A percentile compares a stretch with the other conserved stretches of the same genome.
These are phyloP conservation scores for Chironomus striatipennis DNA, from an alignment of 1,140 invertebrate genomes.

Conservation along the genomic window DNA sequence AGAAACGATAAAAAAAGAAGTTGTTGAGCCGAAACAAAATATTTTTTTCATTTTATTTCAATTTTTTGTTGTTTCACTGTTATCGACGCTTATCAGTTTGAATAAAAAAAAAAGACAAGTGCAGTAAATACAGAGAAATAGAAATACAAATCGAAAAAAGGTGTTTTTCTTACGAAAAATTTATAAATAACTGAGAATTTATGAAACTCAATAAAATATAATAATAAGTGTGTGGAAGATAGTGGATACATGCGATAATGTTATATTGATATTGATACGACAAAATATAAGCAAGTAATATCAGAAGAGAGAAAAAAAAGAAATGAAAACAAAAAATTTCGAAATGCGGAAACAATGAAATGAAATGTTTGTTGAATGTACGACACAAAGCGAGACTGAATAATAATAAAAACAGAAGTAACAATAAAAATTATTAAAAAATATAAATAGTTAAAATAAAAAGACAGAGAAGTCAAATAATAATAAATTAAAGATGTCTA, in stretches of 20 bases:
- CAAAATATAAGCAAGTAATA: neutral
- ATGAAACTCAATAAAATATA: no score
- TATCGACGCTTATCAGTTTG: neutral
- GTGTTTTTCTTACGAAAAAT: neutral
- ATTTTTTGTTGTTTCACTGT: neutral
- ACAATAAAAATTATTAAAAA: no score
- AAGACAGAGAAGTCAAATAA: neutral
- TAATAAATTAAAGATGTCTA: slow-evolving; percentile 10
- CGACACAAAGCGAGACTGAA: neutral
- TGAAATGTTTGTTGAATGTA: slow-evolving; percentile 14
- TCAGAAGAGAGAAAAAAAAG: neutral
- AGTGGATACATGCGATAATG: neutral
- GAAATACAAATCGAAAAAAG: slow-evolving; percentile 1
- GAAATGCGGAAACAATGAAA: slow-evolving; percentile 12
- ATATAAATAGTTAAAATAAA: neutral
- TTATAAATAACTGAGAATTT: neutral
- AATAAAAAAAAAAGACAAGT: neutral
- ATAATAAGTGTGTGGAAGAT: no score
- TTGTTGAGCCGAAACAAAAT: neutral
- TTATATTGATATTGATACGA: neutral
- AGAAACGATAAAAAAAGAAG: slow-evolving; percentile 5
- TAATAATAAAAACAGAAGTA: neutral
- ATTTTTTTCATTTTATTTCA: neutral
- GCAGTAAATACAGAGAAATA: neutral
- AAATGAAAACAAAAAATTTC: slow-evolving; percentile 14